These are phyloP conservation scores for Bubo bubo DNA, from an alignment of 2,113 vertebrate genomes.

Conservation along the genomic window DNA sequence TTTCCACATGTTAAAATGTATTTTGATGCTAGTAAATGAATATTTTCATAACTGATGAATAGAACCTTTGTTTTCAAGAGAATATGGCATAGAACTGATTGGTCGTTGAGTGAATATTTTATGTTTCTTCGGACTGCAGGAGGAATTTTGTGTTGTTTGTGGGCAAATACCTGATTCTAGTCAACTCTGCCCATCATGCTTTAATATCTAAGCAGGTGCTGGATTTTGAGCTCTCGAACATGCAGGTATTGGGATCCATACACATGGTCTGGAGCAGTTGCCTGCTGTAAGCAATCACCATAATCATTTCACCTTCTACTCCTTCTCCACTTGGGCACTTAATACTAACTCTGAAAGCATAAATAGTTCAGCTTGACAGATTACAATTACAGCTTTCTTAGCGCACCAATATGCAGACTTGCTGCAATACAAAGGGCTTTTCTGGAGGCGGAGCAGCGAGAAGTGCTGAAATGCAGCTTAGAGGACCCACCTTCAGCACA, in stretches of 20 bases:
- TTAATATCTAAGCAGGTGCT: neutral
- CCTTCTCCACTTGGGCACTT: neutral
- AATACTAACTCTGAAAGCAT: neutral
- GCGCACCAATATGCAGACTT: rapidly evolving
- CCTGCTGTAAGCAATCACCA: neutral
- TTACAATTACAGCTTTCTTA: neutral
- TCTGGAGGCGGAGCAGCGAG: rapidly evolving
- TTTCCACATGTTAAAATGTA: neutral
- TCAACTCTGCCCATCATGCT: neutral
- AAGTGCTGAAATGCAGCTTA: neutral
- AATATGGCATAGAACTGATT: neutral
- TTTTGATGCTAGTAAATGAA: neutral
- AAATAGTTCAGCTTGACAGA: neutral
- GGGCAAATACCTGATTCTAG: neutral
- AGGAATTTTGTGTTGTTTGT: neutral
- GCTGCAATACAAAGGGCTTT: neutral
- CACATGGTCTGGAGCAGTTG: rapidly evolving
- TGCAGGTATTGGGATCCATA: neutral
- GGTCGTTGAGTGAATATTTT: neutral
- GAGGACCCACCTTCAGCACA: rapidly evolving
- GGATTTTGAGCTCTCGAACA: rapidly evolving
- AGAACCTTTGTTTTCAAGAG: neutral
- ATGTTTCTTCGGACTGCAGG: neutral
- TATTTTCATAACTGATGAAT: neutral
- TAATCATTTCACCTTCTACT: neutral